Evolutionary conservation across 2,113 vertebrate genomes (phyloP), one percentile per base, ranked within the genome.

Genomic region (Xyliphius kryptos): DNA sequence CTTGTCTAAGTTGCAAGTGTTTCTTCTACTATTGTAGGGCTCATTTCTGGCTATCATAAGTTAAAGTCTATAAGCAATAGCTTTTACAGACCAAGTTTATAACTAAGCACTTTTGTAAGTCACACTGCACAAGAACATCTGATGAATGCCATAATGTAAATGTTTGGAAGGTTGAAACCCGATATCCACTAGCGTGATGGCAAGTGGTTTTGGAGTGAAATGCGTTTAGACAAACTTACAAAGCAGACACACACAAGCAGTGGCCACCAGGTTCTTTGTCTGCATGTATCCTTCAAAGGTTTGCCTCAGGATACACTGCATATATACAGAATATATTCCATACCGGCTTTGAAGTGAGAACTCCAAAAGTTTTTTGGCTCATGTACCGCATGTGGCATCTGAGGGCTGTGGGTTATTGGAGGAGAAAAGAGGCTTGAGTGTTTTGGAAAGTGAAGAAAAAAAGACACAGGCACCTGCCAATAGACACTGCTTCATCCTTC

Each of bases 311-410:
- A 87, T 77, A 79, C 76, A 71, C 78, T 80, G 75, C n/a, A n/a
- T n/a, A n/a, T 68, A 77, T 65, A 67, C 54, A n/a, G 74, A 76
- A 81, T 82, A 82, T 87, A 87, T 87, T 88, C 87, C 84, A 59
- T 75, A n/a, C 74, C 78, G 69, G 71, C 84, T 89, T 87, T 89
- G 86, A 89, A 87, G 86, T 85, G 74, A 81, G 74, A 79, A 76
- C 85, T 86, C 75, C 74, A 84, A 85, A 83, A 80, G 79, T 84
- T 78, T 82, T 83, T 83, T 83, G 85, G 85, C 83, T 81, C 67
- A 59, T 74, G 68, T 55, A 71, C 74, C 56, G 77, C 67, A 76
- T 81, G 83, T 78, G 78, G 70, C 79, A 75, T 80, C 79, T 80
- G 78, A 76, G 70, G 77, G 81, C 82, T 79, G 66, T 72, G 80